Conservation (phyloP, 2,113 vertebrate genomes). For the Aplodontia rufa region DNA sequence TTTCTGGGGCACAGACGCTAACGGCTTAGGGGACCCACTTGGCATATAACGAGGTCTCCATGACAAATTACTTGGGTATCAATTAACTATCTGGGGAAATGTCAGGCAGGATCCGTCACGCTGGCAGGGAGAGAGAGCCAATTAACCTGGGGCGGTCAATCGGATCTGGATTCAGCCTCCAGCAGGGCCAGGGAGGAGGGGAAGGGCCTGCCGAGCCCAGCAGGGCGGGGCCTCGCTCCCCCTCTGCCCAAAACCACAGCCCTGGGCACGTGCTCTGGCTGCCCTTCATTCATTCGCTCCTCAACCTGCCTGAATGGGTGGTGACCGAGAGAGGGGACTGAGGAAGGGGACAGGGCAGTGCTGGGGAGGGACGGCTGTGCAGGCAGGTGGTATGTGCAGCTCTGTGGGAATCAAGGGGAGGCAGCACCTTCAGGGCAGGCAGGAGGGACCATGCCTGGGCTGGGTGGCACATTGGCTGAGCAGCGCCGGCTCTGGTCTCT, state of each 20-base stretch:
- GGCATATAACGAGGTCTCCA: constrained; percentile 72
- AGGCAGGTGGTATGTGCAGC: background rate
- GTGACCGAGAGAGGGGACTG: background rate
- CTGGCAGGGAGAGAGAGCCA: constrained; percentile 39
- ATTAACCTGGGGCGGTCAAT: constrained; percentile 25
- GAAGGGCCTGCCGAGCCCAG: background rate
- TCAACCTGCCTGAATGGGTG: background rate
- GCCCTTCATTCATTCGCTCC: background rate
- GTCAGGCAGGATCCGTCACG: constrained; percentile 52
- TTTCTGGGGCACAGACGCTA: constrained; percentile 76
- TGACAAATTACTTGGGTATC: constrained; percentile 77
- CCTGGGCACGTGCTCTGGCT: background rate
- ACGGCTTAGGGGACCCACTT: constrained; percentile 72
- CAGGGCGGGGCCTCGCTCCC: background rate
- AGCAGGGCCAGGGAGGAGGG: background rate
- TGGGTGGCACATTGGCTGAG: background rate
- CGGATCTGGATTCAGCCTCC: accelerated
- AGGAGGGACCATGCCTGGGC: background rate
- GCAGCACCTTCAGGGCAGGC: no score
- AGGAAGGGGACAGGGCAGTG: background rate
- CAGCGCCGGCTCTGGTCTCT: background rate
- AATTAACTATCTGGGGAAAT: constrained; percentile 74
- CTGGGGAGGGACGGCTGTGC: background rate
- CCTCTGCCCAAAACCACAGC: accelerated
- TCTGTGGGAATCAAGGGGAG: background rate